phyloP scores from a whole-genome alignment of 2,888 invertebrate genomes.

The Hyposoter didymator region DNA sequence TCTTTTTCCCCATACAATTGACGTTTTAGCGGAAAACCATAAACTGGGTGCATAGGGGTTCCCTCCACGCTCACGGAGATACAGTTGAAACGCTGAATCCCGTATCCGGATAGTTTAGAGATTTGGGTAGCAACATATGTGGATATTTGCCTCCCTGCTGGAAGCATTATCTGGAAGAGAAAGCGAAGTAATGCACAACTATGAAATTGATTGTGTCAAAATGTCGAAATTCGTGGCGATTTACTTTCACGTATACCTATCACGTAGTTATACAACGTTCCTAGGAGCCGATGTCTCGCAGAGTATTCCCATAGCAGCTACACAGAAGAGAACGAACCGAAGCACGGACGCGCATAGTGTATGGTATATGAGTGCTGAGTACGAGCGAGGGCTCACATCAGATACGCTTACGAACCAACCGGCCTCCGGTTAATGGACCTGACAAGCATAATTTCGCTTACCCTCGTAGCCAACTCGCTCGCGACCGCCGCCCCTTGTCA shows the following conservation, averaged over 20 bases:
- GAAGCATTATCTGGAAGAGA: not conserved
- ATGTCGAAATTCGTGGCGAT: slow-evolving; percentile 36
- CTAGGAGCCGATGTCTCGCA: slow-evolving; percentile 53
- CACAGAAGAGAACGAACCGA: slow-evolving; percentile 52
- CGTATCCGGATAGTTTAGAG: not conserved
- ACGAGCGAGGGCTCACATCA: slow-evolving; percentile 62
- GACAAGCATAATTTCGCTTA: slow-evolving; percentile 81
- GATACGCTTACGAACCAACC: slow-evolving; percentile 69
- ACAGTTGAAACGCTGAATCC: not conserved
- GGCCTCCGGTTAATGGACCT: slow-evolving; percentile 79
- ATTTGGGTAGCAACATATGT: not conserved
- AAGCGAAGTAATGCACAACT: slow-evolving; percentile 4
- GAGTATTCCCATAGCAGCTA: slow-evolving; percentile 54
- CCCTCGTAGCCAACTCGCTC: slow-evolving; percentile 78
- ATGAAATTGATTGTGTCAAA: slow-evolving; percentile 43
- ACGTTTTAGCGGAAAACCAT: not conserved
- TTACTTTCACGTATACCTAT: slow-evolving; percentile 24
- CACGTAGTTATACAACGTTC: slow-evolving; percentile 51
- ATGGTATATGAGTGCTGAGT: slow-evolving; percentile 46
- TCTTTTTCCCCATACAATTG: not conserved
- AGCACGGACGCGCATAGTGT: slow-evolving; percentile 39
- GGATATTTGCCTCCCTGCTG: not conserved
- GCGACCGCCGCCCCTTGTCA: slow-evolving; percentile 76
- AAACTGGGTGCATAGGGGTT: not conserved
- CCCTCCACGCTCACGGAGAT: not conserved